Conservation (phyloP, 1,140 invertebrate genomes). For the Drosophila ananassae region DNA sequence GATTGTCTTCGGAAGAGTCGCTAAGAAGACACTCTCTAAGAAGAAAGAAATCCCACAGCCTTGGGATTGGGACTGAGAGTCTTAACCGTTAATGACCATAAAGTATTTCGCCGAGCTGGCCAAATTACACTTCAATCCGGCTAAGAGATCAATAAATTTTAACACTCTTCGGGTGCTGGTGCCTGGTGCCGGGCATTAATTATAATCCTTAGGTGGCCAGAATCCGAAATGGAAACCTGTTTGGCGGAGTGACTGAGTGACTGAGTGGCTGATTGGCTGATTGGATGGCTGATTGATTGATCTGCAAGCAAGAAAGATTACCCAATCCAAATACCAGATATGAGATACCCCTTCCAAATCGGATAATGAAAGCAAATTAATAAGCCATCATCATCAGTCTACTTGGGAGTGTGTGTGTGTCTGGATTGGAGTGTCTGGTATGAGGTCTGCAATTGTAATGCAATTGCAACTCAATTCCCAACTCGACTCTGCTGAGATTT, state of each 20-base stretch:
- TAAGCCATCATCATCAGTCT: conserved; percentile 52
- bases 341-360: conserved; percentile 2
- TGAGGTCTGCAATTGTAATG: conserved; percentile 17
- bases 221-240: conserved; percentile 22
- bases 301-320: conserved; percentile 20
- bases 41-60: background rate
- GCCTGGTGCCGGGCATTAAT: background rate
- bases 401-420: background rate
- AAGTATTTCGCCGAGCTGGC: background rate
- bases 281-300: conserved; percentile 15
- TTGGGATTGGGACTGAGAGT: background rate
- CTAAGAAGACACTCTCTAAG: no score
- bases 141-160: background rate
- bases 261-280: background rate
- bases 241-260: background rate
- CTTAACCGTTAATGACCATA: background rate
- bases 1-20: no score
- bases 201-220: conserved; percentile 23
- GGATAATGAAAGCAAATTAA: conserved; percentile 57
- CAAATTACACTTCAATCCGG: conserved; percentile 7
- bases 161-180: background rate
- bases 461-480: conserved; percentile 17
- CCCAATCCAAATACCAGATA: conserved; percentile 10
- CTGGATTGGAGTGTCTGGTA: background rate
- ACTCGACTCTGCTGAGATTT: conserved; percentile 24